A percentile compares a stretch with the other conserved stretches of the same genome.
These are phyloP conservation scores for Hexactinellida sp. DNA, from an alignment of 37 sponge, comb jelly and placozoan genomes.

Conservation along the genomic window DNA sequence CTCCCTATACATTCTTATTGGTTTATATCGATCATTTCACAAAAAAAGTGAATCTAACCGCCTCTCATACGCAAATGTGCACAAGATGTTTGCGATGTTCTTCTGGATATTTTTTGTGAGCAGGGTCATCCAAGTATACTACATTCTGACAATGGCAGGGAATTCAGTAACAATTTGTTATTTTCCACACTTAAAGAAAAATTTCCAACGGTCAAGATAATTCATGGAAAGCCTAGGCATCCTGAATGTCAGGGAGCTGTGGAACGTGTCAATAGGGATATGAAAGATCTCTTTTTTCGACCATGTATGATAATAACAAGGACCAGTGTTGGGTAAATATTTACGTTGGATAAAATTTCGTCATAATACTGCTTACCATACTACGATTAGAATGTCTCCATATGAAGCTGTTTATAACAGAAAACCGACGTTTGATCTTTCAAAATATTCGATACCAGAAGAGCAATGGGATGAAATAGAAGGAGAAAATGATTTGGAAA, in stretches of 20 bases:
- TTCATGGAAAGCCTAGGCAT: neutral
- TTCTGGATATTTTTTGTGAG: neutral
- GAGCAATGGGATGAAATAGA: no score
- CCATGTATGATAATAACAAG: no score
- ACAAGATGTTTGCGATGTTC: neutral
- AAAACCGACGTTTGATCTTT: neutral
- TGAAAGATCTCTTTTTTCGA: neutral
- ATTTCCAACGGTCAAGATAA: neutral
- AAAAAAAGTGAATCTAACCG: neutral
- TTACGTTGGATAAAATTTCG: neutral
- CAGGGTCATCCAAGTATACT: neutral
- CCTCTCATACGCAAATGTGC: neutral
- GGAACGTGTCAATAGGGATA: neutral
- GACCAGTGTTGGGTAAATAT: neutral
- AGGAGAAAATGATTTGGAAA: no score
- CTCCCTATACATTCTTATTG: neutral
- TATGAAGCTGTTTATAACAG: neutral
- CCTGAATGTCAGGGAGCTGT: neutral
- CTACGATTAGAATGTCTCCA: neutral
- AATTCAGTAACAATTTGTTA: neutral
- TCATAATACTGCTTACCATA: neutral
- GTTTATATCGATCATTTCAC: slow-evolving; percentile 5
- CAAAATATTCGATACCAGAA: no score
- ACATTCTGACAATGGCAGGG: neutral
- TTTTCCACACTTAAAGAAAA: neutral